These are phyloP conservation scores for Syngnathus typhle DNA, from an alignment of 2,113 vertebrate genomes.

Conservation along the genomic window DNA sequence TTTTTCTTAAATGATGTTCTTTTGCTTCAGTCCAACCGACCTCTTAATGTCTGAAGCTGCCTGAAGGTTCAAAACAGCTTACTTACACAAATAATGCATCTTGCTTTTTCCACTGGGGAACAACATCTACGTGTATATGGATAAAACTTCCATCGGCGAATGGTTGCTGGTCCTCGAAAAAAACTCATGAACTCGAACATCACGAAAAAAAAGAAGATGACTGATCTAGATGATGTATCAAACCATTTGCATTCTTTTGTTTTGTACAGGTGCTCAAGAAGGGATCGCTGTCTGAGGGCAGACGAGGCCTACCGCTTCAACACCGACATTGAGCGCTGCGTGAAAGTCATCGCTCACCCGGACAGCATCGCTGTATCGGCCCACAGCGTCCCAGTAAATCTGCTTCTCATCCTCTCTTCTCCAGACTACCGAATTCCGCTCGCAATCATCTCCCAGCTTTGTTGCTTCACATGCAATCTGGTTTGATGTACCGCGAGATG, in stretches of 20 bases:
- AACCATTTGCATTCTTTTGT: background rate
- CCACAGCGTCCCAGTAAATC: conserved; percentile 78
- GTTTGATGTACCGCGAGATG: background rate
- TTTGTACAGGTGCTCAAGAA: conserved; percentile 80
- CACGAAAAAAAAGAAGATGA: background rate
- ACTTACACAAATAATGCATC: conserved; percentile 19
- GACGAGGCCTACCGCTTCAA: conserved; percentile 82
- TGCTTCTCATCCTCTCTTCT: conserved; percentile 10
- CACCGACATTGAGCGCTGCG: conserved; percentile 76
- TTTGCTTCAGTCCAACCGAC: background rate
- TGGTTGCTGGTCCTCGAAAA: too few species aligned
- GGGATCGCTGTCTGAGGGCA: conserved; percentile 80
- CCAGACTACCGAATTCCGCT: conserved; percentile 14
- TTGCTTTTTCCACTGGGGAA: background rate
- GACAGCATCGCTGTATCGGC: conserved; percentile 89
- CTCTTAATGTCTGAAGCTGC: background rate
- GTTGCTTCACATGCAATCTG: background rate
- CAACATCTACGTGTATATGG: background rate
- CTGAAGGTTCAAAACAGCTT: conserved; percentile 3
- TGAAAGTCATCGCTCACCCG: conserved; percentile 80
- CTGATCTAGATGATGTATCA: background rate
- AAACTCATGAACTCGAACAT: too few species aligned
- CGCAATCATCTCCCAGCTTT: background rate
- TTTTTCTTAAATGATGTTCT: conserved; percentile 5
- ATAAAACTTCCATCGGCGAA: too few species aligned